These are phyloP conservation scores for Pharmacophagus antenor DNA, from an alignment of 2,888 invertebrate genomes.

Conservation along the genomic window DNA sequence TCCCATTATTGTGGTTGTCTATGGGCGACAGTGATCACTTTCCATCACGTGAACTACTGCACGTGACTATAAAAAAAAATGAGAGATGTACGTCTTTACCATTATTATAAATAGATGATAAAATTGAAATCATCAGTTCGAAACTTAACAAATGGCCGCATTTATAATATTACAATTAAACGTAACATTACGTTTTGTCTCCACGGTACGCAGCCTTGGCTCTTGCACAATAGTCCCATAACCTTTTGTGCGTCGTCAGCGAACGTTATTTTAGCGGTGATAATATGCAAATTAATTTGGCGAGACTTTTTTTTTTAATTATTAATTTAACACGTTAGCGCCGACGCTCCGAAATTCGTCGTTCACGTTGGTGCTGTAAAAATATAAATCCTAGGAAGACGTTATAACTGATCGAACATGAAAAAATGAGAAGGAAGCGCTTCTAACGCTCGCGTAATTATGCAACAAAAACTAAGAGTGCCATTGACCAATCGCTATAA, in stretches of 20 bases:
- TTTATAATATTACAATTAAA: conserved; percentile 16
- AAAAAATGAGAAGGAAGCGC: conserved; percentile 19
- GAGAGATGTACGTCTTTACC: no score
- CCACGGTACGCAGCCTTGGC: conserved; percentile 13
- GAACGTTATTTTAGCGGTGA: conserved; percentile 13
- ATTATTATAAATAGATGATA: no score
- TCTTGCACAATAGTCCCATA: conserved; percentile 27
- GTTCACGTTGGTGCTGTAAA: background rate
- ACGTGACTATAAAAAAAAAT: no score
- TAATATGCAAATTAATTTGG: conserved; percentile 1
- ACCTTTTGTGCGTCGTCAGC: conserved; percentile 21
- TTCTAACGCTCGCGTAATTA: conserved; percentile 12
- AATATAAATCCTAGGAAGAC: conserved; percentile 12
- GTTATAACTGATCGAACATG: conserved; percentile 1
- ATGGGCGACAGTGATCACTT: no score
- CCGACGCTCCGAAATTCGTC: background rate
- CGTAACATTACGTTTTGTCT: conserved; percentile 10
- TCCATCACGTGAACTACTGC: no score
- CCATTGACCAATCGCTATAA: conserved; percentile 28
- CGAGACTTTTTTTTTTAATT: background rate
- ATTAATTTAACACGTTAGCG: no score
- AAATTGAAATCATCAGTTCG: no score
- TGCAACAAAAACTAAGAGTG: conserved; percentile 21
- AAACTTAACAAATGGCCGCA: conserved; percentile 12
- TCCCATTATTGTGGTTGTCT: no score